Conservation (phyloP, 2,888 invertebrate genomes). For the Sinohyriopsis cumingii region DNA sequence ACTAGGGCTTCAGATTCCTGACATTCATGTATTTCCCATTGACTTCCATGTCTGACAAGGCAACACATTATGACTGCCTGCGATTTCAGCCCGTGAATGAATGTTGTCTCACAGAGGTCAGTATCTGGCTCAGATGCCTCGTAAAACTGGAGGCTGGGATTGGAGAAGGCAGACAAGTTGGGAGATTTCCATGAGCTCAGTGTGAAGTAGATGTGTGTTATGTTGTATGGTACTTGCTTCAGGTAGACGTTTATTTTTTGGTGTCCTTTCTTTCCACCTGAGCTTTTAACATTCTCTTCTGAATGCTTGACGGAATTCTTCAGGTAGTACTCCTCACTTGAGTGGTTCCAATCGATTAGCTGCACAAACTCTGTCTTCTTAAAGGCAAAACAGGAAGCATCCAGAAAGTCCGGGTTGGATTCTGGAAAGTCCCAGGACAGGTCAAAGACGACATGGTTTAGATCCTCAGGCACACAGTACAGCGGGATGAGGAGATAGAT, state of each 20-base stretch:
- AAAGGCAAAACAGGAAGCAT: constrained; percentile 21
- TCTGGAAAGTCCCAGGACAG: constrained; percentile 21
- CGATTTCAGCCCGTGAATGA: constrained; percentile 18
- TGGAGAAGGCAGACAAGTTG: constrained; percentile 17
- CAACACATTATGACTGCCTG: constrained; percentile 32
- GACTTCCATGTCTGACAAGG: constrained; percentile 8
- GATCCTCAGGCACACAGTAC: constrained; percentile 21
- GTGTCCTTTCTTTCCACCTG: constrained; percentile 16
- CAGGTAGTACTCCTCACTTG: constrained; percentile 14
- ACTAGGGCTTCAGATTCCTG: constrained; percentile 6
- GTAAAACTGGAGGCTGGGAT: constrained; percentile 21
- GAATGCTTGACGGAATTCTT: constrained; percentile 13
- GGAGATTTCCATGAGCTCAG: constrained; percentile 26
- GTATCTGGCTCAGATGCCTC: constrained; percentile 13
- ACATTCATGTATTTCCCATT: constrained; percentile 28
- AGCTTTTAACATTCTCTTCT: constrained; percentile 15
- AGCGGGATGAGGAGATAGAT: constrained; percentile 17
- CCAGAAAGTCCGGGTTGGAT: constrained; percentile 19
- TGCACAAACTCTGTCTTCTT: constrained; percentile 14
- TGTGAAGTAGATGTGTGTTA: constrained; percentile 24
- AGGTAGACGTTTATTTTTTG: constrained; percentile 21
- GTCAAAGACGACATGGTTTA: constrained; percentile 24
- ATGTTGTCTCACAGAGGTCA: constrained; percentile 21
- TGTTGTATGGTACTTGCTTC: constrained; percentile 13
- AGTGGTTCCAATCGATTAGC: constrained; percentile 20